Evolutionary conservation across 2,797 vertebrate species (phyloP).

Genomic region (Sebastiscus tertius): DNA sequence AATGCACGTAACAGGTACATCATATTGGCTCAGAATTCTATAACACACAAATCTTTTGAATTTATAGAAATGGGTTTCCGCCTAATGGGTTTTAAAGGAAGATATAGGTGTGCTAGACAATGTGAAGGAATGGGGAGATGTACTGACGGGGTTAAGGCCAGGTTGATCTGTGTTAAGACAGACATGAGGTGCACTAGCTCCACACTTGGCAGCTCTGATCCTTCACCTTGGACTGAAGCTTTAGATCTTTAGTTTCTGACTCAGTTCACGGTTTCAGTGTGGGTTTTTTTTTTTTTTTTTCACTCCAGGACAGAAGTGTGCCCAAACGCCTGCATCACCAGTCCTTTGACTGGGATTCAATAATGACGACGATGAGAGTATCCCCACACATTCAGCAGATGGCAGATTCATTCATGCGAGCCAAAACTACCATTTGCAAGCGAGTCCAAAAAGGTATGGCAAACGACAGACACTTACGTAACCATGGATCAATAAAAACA

Average conservation of each 20-base stretch:
- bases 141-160: not conserved
- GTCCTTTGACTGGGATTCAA: constrained; percentile 43
- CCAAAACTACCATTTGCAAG: constrained; percentile 3
- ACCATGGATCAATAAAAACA: not conserved
- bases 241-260: constrained; percentile 3
- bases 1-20: not conserved
- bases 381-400: constrained; percentile 30
- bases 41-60: not conserved
- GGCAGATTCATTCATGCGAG: constrained; percentile 27
- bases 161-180: constrained; percentile 10
- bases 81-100: not conserved
- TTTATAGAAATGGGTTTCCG: not conserved
- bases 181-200: not conserved
- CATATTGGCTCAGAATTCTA: not conserved
- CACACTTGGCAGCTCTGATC: constrained; percentile 25
- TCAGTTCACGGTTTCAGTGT: constrained; percentile 22
- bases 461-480: not conserved
- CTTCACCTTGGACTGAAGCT: constrained; percentile 23
- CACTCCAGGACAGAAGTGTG: constrained; percentile 6
- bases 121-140: not conserved
- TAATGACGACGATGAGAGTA: constrained; percentile 13
- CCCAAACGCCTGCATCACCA: constrained; percentile 11
- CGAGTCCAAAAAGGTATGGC: not conserved
- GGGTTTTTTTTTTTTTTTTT: not conserved
- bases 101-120: not conserved